Conservation (phyloP, 2,888 invertebrate species). For the Campopleginae sp. region DNA sequence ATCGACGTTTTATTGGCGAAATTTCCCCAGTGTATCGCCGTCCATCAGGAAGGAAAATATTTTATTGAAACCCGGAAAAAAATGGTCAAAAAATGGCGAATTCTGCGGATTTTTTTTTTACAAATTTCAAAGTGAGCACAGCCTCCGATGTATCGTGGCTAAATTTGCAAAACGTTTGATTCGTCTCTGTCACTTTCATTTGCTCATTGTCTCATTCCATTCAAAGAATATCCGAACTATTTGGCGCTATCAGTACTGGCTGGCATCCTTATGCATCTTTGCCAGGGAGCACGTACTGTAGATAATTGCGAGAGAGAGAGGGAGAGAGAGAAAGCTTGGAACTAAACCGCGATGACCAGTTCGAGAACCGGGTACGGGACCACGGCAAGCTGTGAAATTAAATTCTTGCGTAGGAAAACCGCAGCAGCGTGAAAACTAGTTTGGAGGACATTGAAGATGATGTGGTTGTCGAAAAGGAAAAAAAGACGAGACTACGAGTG, state of each 20-base stretch:
- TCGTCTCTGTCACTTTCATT: not conserved
- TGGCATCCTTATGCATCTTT: constrained; percentile 26
- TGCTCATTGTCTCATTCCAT: constrained; percentile 5
- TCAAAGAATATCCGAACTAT: constrained; percentile 66
- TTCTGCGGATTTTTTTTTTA: not conserved
- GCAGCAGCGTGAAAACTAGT: constrained; percentile 20
- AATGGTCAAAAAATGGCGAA: too few relatives aligned
- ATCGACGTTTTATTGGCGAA: too few relatives aligned
- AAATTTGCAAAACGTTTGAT: not conserved
- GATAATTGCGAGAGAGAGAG: constrained; percentile 20
- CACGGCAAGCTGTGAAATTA: constrained; percentile 71
- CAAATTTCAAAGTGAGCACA: not conserved
- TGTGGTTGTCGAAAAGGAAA: constrained; percentile 21
- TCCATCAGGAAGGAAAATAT: not conserved
- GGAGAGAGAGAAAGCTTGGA: constrained; percentile 17
- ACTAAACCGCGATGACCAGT: constrained; percentile 60
- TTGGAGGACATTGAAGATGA: not conserved
- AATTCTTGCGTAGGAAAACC: constrained; percentile 74
- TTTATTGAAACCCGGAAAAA: not conserved
- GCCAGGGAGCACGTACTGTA: constrained; percentile 10
- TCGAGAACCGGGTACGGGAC: constrained; percentile 53
- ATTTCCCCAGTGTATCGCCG: not conserved
- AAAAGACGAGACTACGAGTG: constrained; percentile 1
- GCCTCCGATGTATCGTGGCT: not conserved
- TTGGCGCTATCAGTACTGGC: constrained; percentile 27